These are phyloP conservation scores for Plecotus auritus DNA, from an alignment of 2,113 vertebrate species.

Conservation along the genomic window DNA sequence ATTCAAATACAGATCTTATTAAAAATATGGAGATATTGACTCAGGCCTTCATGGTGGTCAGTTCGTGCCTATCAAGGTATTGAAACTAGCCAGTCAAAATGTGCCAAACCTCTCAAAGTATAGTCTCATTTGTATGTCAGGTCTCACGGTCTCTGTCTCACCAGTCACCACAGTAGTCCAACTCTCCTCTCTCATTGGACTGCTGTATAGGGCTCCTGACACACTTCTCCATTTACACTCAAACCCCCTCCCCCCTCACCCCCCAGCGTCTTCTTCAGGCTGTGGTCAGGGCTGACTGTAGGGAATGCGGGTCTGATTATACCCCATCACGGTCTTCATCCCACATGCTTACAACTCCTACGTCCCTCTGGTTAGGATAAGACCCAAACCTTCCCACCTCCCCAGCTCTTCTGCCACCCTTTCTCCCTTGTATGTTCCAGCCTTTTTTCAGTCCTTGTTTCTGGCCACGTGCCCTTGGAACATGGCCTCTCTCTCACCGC, in stretches of 20 bases:
- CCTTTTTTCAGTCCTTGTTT: background rate
- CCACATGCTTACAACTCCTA: background rate
- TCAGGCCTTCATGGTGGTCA: background rate
- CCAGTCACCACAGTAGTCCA: fast-evolving
- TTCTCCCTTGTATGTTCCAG: background rate
- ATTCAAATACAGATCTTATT: background rate
- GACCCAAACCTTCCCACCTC: background rate
- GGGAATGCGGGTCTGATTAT: background rate
- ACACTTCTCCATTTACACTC: fast-evolving
- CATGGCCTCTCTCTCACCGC: too few relatives aligned
- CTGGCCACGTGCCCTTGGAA: background rate
- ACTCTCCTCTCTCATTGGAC: fast-evolving
- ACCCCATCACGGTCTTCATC: background rate
- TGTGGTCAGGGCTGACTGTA: background rate
- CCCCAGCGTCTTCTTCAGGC: background rate
- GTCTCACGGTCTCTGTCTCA: background rate
- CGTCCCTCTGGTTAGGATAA: background rate
- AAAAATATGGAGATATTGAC: background rate
- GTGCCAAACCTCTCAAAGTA: background rate
- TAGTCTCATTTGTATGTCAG: background rate
- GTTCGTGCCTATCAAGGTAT: background rate
- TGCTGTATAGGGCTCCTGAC: fast-evolving
- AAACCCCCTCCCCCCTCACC: background rate
- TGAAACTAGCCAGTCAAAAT: background rate
- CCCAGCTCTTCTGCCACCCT: background rate